Evolutionary conservation across 2,797 vertebrate species (phyloP).

Genomic region (Sebastes wilsoni): DNA sequence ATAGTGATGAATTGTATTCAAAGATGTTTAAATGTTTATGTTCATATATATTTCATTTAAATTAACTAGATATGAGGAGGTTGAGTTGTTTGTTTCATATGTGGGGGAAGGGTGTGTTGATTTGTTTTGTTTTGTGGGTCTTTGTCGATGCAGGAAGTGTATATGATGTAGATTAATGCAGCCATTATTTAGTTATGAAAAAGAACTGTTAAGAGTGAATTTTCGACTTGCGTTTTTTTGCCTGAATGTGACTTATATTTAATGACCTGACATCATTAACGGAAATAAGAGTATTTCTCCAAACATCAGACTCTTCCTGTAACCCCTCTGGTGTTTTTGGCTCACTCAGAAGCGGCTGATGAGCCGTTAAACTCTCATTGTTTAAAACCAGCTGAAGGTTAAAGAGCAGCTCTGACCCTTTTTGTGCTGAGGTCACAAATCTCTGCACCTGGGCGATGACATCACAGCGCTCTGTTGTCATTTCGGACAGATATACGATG

Average conservation of each 20-base stretch:
- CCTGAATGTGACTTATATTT: neutral
- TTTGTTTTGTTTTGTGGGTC: too few species aligned
- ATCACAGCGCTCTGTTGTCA: neutral
- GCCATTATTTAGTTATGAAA: too few species aligned
- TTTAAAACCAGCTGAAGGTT: slow-evolving; percentile 1
- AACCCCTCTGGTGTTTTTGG: neutral
- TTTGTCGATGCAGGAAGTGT: too few species aligned
- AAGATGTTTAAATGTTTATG: too few species aligned
- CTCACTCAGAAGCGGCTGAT: neutral
- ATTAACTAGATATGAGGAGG: too few species aligned
- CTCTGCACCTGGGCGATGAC: slow-evolving; percentile 18
- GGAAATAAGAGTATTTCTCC: neutral
- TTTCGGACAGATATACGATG: neutral
- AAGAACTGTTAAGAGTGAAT: too few species aligned
- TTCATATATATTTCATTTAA: too few species aligned
- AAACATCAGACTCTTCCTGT: neutral
- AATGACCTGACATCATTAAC: neutral
- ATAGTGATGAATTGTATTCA: too few species aligned
- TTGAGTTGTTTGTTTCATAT: too few species aligned
- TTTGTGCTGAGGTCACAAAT: slow-evolving; percentile 8
- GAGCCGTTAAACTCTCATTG: neutral
- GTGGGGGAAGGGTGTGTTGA: too few species aligned
- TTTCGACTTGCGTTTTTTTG: too few species aligned
- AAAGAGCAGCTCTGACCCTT: slow-evolving; percentile 9
- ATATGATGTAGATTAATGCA: too few species aligned